Evolutionary conservation across 2,797 vertebrate genomes (phyloP).

Genomic region (Eleutherodactylus coqui): DNA sequence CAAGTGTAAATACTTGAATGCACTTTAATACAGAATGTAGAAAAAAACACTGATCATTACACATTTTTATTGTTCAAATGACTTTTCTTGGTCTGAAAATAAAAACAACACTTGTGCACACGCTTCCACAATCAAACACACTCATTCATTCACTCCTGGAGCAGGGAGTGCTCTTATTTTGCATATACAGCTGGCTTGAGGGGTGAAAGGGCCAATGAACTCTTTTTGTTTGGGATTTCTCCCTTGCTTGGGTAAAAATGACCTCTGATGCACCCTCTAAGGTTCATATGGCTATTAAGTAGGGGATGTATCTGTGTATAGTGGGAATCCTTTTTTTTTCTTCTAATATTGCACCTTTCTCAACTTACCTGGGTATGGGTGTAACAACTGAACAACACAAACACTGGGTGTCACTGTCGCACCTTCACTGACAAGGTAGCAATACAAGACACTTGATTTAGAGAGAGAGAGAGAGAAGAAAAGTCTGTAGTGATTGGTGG

Average conservation of each 20-base stretch:
- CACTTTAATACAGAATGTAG: slow-evolving; percentile 85
- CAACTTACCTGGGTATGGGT: slow-evolving; percentile 60
- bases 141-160: slow-evolving; percentile 58
- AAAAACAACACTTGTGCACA: slow-evolving; percentile 61
- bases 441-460: slow-evolving; percentile 61
- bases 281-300: slow-evolving; percentile 57
- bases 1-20: slow-evolving; percentile 83
- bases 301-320: slow-evolving; percentile 32
- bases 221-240: slow-evolving; percentile 15
- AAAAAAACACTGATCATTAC: slow-evolving; percentile 78
- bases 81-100: slow-evolving; percentile 57
- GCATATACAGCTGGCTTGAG: slow-evolving; percentile 63
- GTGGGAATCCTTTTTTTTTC: slow-evolving; percentile 6
- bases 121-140: slow-evolving; percentile 55
- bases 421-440: slow-evolving; percentile 60
- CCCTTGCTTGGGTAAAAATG: slow-evolving; percentile 34
- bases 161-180: slow-evolving; percentile 56
- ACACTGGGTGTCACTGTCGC: slow-evolving; percentile 61
- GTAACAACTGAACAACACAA: slow-evolving; percentile 59
- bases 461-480: slow-evolving; percentile 46
- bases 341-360: slow-evolving; percentile 49
- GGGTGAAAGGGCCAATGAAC: slow-evolving; percentile 58
- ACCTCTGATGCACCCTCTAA: slow-evolving; percentile 43
- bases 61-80: slow-evolving; percentile 70
- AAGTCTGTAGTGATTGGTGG: slow-evolving; percentile 43